Percentiles rank a stretch among this genome's conserved stretches.
phyloP scores from a whole-genome alignment of 23 tunicate species.

The Phallusia fumigata region DNA sequence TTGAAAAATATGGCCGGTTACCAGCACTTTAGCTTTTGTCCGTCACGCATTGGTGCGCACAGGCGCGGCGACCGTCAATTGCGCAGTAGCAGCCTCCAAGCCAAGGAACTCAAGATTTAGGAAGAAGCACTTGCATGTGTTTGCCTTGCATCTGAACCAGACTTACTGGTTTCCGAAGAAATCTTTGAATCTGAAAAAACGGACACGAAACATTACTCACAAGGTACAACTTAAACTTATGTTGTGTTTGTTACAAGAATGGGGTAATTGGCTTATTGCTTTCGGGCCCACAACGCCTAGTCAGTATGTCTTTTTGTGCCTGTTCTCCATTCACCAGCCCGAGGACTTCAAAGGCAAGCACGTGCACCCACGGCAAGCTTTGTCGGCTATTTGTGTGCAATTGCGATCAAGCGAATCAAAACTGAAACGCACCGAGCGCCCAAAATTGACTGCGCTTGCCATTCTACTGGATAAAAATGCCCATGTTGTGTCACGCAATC shows the following conservation, averaged over 20 bases:
- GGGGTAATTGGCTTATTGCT: too few relatives aligned
- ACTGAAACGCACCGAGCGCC: background rate
- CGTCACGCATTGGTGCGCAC: background rate
- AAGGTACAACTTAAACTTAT: background rate
- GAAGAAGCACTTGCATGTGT: background rate
- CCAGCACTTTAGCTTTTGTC: background rate
- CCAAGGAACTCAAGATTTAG: background rate
- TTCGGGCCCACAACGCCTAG: background rate
- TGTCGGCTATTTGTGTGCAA: background rate
- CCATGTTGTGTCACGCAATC: constrained; percentile 11
- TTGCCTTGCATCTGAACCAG: background rate
- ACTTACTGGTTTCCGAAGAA: constrained; percentile 3
- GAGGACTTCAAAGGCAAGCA: constrained; percentile 5
- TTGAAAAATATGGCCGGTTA: background rate
- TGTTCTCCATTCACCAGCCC: background rate
- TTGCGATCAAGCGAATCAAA: constrained; percentile 5
- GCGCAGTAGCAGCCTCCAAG: background rate
- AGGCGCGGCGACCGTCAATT: background rate
- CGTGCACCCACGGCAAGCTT: background rate
- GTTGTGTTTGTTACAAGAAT: background rate
- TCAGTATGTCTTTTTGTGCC: background rate
- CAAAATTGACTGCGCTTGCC: constrained; percentile 2
- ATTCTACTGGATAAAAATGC: background rate
- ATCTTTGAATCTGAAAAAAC: background rate
- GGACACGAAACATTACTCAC: background rate